These are phyloP conservation scores for Maccullochella peelii DNA, from an alignment of 2,113 vertebrate genomes.

Conservation along the genomic window DNA sequence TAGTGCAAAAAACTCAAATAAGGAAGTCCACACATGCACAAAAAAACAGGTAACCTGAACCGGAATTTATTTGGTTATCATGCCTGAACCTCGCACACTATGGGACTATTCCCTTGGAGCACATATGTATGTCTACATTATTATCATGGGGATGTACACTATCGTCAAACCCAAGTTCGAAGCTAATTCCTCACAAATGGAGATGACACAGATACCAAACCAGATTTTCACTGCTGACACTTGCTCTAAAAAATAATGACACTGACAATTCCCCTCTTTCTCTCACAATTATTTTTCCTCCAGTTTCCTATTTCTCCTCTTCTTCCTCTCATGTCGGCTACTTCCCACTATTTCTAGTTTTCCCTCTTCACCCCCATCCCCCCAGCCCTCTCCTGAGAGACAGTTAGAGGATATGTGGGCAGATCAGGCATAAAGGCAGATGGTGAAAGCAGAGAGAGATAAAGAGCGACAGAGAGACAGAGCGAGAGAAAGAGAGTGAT, in stretches of 20 bases:
- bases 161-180: not conserved
- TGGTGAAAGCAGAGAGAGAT: slow-evolving; percentile 64
- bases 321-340: slow-evolving; percentile 12
- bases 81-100: not conserved
- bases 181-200: not conserved
- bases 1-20: not conserved
- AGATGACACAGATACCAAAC: not conserved
- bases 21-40: not conserved
- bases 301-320: not conserved
- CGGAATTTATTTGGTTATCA: not conserved
- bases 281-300: not conserved
- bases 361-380: slow-evolving; percentile 27
- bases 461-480: slow-evolving; percentile 53
- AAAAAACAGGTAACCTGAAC: not conserved
- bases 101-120: not conserved
- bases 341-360: slow-evolving; percentile 41
- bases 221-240: not conserved
- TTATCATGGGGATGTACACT: not conserved
- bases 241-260: not conserved
- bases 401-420: slow-evolving; percentile 63
- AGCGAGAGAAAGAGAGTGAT: slow-evolving; percentile 36
- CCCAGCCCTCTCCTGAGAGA: slow-evolving; percentile 63
- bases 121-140: not conserved
- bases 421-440: slow-evolving; percentile 78
- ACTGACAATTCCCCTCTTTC: not conserved